Evolutionary conservation across 1,140 invertebrate genomes (phyloP).

Genomic region (Zaprionus kolodkinae): DNA sequence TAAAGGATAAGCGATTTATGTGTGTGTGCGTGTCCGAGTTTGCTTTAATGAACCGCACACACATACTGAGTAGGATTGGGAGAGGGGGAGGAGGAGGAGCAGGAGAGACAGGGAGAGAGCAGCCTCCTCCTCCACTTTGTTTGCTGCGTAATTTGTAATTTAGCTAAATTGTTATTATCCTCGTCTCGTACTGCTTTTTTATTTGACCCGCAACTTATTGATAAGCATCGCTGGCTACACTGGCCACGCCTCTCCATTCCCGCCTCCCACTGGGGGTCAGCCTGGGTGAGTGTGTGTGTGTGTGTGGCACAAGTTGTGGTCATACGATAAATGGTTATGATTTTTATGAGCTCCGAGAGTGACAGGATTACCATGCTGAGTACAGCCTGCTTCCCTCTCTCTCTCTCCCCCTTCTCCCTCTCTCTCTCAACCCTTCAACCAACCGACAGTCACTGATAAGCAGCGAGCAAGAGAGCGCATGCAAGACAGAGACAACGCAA

Average conservation of each 20-base stretch:
- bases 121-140: not conserved
- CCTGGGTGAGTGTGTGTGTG: slow-evolving; percentile 2
- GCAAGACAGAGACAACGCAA: slow-evolving; percentile 45
- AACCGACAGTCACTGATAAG: slow-evolving; percentile 34
- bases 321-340: slow-evolving; percentile 76
- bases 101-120: too few relatives aligned
- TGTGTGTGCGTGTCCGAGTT: slow-evolving; percentile 65
- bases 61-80: not conserved
- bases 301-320: slow-evolving; percentile 16
- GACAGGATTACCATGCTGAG: slow-evolving; percentile 60
- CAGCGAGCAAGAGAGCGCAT: slow-evolving; percentile 28
- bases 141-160: slow-evolving; percentile 73
- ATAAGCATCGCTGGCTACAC: slow-evolving; percentile 46
- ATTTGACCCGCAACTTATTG: slow-evolving; percentile 51
- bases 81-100: not conserved
- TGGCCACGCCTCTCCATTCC: too few relatives aligned
- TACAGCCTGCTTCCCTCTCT: not conserved
- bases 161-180: slow-evolving; percentile 77
- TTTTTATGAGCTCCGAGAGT: slow-evolving; percentile 67
- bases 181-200: slow-evolving; percentile 60
- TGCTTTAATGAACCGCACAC: slow-evolving; percentile 67
- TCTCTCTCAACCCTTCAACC: slow-evolving; percentile 4
- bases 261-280: slow-evolving; percentile 17
- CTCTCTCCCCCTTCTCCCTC: slow-evolving; percentile 14
- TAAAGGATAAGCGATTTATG: slow-evolving; percentile 79